A percentile compares a stretch with the other conserved stretches of the same genome.
Evolutionary conservation across 2,797 vertebrate species (phyloP).

Genomic region (Phrynocephalus forsythii): DNA sequence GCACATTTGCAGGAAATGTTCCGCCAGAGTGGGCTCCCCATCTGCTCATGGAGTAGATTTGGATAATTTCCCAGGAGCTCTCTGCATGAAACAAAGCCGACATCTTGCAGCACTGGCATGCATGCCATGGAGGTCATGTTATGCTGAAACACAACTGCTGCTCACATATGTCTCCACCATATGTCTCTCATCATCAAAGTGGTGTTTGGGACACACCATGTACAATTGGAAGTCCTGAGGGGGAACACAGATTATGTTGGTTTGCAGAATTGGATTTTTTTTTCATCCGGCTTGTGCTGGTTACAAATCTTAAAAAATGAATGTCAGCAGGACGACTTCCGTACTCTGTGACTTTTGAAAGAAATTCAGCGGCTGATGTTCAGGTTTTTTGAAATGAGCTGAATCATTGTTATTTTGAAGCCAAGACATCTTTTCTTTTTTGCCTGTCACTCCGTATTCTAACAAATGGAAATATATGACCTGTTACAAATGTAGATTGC

Average conservation of each 20-base stretch:
- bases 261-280: not conserved
- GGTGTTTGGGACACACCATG: conserved; percentile 1
- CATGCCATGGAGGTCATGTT: not conserved
- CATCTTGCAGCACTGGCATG: not conserved
- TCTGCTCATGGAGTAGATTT: not conserved
- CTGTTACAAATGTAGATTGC: no score
- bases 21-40: not conserved
- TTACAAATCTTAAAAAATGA: not conserved
- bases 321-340: not conserved
- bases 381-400: not conserved
- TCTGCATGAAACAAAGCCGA: conserved; percentile 24
- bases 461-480: not conserved
- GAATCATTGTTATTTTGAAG: not conserved
- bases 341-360: not conserved
- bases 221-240: not conserved
- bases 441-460: not conserved
- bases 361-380: not conserved
- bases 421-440: not conserved
- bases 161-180: conserved; percentile 6
- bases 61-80: conserved; percentile 28
- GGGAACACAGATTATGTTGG: conserved; percentile 14
- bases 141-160: conserved; percentile 19
- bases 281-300: not conserved
- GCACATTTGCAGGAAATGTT: not conserved
- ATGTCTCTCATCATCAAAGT: not conserved